phyloP scores from a whole-genome alignment of 2,113 vertebrate genomes.

The Epinephelus lanceolatus region DNA sequence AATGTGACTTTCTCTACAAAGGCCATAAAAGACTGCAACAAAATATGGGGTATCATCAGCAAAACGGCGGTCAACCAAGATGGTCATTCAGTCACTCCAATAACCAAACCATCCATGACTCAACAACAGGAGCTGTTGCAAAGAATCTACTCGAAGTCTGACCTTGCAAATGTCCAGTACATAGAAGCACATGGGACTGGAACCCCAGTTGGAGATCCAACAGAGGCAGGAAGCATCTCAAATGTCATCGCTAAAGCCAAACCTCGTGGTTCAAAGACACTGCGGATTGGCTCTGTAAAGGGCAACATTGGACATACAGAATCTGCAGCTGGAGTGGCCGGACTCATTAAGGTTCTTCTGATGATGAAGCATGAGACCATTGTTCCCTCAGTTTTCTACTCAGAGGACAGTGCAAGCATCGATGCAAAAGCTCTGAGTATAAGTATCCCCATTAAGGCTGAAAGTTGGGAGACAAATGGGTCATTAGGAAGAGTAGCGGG shows the following conservation, averaged over 20 bases:
- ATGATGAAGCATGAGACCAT: constrained; percentile 91
- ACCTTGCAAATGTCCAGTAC: constrained; percentile 86
- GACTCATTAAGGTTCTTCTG: constrained; percentile 91
- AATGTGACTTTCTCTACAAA: constrained; percentile 54
- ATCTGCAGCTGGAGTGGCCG: constrained; percentile 89
- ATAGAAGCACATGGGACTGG: constrained; percentile 90
- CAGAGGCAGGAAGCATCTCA: constrained; percentile 85
- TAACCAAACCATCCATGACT: constrained; percentile 84
- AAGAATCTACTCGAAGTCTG: constrained; percentile 82
- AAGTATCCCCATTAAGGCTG: constrained; percentile 79
- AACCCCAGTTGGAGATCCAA: constrained; percentile 85
- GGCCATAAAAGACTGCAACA: constrained; percentile 85
- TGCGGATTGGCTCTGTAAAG: constrained; percentile 88
- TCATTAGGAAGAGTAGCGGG: constrained; percentile 85
- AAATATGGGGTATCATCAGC: constrained; percentile 88
- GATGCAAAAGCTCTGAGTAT: constrained; percentile 83
- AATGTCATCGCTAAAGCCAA: constrained; percentile 81
- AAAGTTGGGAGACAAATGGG: constrained; percentile 83
- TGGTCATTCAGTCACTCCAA: constrained; percentile 82
- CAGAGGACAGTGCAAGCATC: constrained; percentile 82
- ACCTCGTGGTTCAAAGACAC: constrained; percentile 56
- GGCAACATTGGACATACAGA: constrained; percentile 90
- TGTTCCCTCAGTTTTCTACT: constrained; percentile 89
- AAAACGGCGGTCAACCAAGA: constrained; percentile 88
- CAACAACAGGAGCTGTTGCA: constrained; percentile 87